phyloP scores from a whole-genome alignment of 1,140 invertebrate genomes.

The Lerema accius region DNA sequence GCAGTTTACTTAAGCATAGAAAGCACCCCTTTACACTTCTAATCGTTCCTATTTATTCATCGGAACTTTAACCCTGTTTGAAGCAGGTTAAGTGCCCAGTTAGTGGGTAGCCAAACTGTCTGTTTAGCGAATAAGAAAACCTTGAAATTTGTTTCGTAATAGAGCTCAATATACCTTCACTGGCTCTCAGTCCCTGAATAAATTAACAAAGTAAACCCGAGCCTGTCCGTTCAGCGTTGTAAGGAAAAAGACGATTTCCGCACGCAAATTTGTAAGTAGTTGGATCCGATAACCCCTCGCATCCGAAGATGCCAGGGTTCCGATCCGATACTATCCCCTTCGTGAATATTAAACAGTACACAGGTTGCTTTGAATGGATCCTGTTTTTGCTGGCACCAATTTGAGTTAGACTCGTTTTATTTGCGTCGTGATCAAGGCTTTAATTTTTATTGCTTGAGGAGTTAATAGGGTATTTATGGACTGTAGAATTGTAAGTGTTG shows the following conservation, averaged over 20 bases:
- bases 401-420: background rate
- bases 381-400: background rate
- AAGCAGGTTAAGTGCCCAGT: background rate
- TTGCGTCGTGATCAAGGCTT: slow-evolving; percentile 1
- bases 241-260: slow-evolving; percentile 12
- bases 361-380: slow-evolving; percentile 12
- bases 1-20: background rate
- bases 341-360: slow-evolving; percentile 20
- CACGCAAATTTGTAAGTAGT: slow-evolving; percentile 21
- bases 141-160: slow-evolving; percentile 14
- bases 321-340: background rate
- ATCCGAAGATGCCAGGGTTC: slow-evolving; percentile 7
- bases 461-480: no score
- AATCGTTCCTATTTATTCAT: background rate
- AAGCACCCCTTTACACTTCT: background rate
- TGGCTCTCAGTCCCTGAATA: slow-evolving; percentile 12
- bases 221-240: background rate
- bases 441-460: no score
- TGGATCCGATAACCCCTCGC: slow-evolving; percentile 14
- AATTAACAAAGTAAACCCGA: slow-evolving; percentile 12
- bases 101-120: background rate
- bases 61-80: background rate
- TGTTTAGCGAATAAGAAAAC: background rate
- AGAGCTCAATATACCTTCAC: slow-evolving; percentile 2
- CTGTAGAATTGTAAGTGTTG: no score